Conservation (phyloP, 2,888 invertebrate species). For the Caenorhabditis sp. region DNA sequence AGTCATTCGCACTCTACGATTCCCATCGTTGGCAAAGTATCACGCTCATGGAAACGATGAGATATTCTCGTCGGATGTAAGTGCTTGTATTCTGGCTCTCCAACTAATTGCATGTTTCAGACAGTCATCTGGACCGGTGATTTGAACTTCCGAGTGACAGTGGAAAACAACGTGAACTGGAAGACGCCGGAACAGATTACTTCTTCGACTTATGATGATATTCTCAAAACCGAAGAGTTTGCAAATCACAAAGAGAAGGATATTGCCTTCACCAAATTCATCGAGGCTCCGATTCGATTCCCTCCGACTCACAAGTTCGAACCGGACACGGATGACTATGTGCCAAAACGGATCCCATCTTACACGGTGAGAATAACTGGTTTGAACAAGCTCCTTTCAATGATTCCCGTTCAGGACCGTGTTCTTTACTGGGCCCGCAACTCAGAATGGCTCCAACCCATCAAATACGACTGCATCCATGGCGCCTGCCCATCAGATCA, state of each 20-base stretch:
- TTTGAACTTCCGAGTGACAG: slow-evolving; percentile 77
- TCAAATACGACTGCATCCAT: slow-evolving; percentile 74
- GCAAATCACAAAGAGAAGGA: slow-evolving; percentile 29
- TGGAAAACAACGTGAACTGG: slow-evolving; percentile 59
- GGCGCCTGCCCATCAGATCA: slow-evolving; percentile 76
- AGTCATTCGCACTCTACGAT: slow-evolving; percentile 66
- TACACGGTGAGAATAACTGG: slow-evolving; percentile 74
- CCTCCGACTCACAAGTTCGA: slow-evolving; percentile 79
- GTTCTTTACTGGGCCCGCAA: slow-evolving; percentile 70
- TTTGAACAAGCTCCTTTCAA: too few species aligned
- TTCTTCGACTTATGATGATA: slow-evolving; percentile 17
- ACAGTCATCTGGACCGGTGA: slow-evolving; percentile 80
- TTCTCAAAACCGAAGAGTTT: slow-evolving; percentile 61
- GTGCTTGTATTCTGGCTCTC: background rate
- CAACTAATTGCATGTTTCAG: too few species aligned
- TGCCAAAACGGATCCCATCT: slow-evolving; percentile 74
- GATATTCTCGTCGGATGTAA: slow-evolving; percentile 71
- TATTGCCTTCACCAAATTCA: slow-evolving; percentile 70
- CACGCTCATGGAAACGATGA: slow-evolving; percentile 55
- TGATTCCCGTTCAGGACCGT: slow-evolving; percentile 75
- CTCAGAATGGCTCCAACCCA: slow-evolving; percentile 54
- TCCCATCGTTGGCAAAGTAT: slow-evolving; percentile 64
- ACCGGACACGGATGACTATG: slow-evolving; percentile 70
- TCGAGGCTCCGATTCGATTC: slow-evolving; percentile 74
- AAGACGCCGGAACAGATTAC: slow-evolving; percentile 15